phyloP scores from a whole-genome alignment of 2,888 invertebrate genomes.

The Trileptium ribeirensis region DNA sequence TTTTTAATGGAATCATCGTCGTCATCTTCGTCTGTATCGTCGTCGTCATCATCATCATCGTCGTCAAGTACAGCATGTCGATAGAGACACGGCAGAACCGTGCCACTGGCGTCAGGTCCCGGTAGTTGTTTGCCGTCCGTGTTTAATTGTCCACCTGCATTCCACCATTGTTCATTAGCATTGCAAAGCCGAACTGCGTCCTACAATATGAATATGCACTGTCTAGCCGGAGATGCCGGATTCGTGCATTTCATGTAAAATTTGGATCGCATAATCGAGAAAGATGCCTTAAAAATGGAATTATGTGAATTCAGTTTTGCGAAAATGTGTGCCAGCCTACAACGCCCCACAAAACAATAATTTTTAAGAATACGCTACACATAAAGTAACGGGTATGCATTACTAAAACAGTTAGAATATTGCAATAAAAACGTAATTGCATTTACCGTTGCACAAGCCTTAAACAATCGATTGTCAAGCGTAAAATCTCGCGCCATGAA shows the following conservation, averaged over 20 bases:
- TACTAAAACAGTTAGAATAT: too few relatives aligned
- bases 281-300: too few relatives aligned
- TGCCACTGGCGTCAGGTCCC: conserved; percentile 67
- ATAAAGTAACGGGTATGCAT: too few relatives aligned
- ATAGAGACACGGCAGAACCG: conserved; percentile 84
- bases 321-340: too few relatives aligned
- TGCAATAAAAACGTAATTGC: too few relatives aligned
- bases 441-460: conserved; percentile 75
- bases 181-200: neutral
- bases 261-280: too few relatives aligned
- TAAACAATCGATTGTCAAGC: conserved; percentile 77
- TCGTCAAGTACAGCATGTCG: conserved; percentile 56
- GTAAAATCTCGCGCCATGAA: conserved; percentile 91
- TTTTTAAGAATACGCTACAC: too few relatives aligned
- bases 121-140: neutral
- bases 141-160: neutral
- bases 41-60: neutral
- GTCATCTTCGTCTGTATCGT: neutral
- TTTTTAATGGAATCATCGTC: neutral
- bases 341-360: too few relatives aligned
- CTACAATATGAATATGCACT: neutral
- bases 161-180: neutral
- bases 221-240: too few relatives aligned
- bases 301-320: too few relatives aligned
- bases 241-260: too few relatives aligned